Evolutionary conservation across 2,113 vertebrate species (phyloP), one percentile per base, ranked within the genome.

Genomic region (Microtus richardsoni): DNA sequence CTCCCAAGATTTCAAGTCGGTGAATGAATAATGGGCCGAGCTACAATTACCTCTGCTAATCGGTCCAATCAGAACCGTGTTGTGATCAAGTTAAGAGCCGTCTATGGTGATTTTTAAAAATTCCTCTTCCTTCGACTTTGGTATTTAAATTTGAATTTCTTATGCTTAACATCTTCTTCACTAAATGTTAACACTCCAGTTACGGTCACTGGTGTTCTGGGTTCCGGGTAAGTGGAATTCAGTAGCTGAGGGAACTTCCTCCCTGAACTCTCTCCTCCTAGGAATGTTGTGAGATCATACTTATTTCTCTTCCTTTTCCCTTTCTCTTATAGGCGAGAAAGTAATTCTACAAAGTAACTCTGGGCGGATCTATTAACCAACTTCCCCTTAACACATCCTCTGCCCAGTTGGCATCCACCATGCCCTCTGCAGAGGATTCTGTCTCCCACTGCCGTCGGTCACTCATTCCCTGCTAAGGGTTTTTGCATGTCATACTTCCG

Each of bases 1-100:
- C 78, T 95, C 91, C 95, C 88, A 96, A 89, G 73, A 86, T 84
- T 95, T 95, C 90, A 95, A 75, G 73, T n/a, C 85, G 39, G 91
- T 64, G 71, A 93, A 89, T 0, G 0, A 88, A 86, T 73, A 60
- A 73, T 1, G 1, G 73, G 78, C 74, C 75, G 77, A 44, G 39
- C 26, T 75, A 30, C 89, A 95, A 49, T 91, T 74, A 54, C 73
- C 9, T 41, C 52, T 91, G 58, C 64, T 41, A 84, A 52, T 70
- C 17, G 49, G 21, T 68, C 60, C 75, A 60, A 62, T 94, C 89
- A 71, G 11, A 86, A 75, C 70, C 33, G 28, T 68, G 44, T 54
- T 92, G 66, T 80, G 85, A 77, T 28, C 89, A 80, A 75, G 80
- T 80, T 87, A 85, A 54, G 58, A 91, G 70, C 49, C 28, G 30